Evolutionary conservation across 2,888 invertebrate genomes (phyloP), one percentile per base, ranked within the genome.

Genomic region (Piscicola geometra): DNA sequence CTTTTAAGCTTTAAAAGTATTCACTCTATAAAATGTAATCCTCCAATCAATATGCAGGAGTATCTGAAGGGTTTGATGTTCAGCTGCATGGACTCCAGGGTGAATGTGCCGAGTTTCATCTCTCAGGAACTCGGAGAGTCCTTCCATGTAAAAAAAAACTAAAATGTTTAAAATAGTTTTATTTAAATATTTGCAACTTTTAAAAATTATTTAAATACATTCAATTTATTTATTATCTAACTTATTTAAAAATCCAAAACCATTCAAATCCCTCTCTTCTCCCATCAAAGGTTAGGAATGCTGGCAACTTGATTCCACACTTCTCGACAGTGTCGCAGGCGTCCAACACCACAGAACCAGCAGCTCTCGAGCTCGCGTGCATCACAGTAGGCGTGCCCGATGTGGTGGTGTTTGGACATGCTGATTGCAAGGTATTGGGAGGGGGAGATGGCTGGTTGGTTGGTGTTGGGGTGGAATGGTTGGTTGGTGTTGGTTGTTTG

Each of bases 41-140:
- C n/a, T n/a, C n/a, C n/a, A n/a, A n/a, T n/a, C n/a, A n/a, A n/a
- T n/a, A n/a, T n/a, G n/a, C 30, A 71, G 9, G 2, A 80, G 66
- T 87, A 97, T 93, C 97, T 97, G 28, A 93, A 93, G 88, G 94
- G 95, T 79, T 91, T 97, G 78, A 93, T 97, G 88, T 95, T 97
- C 87, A 94, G 95, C 66, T 98, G 97, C 86, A 96, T 98, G 91
- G 97, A 98, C 89, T 94, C 94, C 86, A 89, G 98, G 87, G 93
- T 98, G 92, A 91, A 96, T 82, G 95, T 97, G 33, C 94, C 96
- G 77, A 89, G 94, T 85, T 94, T 96, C 86, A 94, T 94, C 76
- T 92, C 94, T 88, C 93, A 93, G 75, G 91, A 93, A 86, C 93
- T 96, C 79, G 98, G 98, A 68, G 96, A 98, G 86, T 95, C 96